phyloP scores from a whole-genome alignment of 1,140 invertebrate species.

The Lithobius niger region DNA sequence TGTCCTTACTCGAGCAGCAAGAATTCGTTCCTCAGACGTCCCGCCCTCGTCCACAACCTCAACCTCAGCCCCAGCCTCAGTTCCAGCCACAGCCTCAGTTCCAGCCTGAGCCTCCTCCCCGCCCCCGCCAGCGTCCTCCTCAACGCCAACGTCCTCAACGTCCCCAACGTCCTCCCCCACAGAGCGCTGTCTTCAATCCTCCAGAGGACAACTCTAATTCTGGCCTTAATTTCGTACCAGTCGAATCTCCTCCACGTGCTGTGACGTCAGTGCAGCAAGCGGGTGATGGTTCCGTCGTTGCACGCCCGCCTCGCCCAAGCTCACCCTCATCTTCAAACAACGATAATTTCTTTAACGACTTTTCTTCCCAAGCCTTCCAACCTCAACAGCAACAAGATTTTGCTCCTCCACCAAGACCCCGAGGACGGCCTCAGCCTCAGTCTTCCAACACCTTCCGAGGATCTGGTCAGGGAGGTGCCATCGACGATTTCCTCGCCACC shows the following conservation, averaged over 20 bases:
- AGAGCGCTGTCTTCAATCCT: background rate
- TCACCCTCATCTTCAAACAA: background rate
- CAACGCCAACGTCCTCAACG: background rate
- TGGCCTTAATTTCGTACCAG: background rate
- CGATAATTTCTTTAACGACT: background rate
- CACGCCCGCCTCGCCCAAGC: background rate
- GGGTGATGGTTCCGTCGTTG: background rate
- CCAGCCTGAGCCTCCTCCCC: background rate
- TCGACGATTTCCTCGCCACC: slow-evolving; percentile 1
- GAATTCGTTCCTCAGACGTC: slow-evolving; percentile 7
- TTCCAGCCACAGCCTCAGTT: background rate
- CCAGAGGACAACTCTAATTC: background rate
- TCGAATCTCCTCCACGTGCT: background rate
- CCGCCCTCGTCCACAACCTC: background rate
- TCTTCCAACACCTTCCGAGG: background rate
- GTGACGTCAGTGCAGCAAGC: background rate
- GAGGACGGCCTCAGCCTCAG: background rate
- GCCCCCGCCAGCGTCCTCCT: slow-evolving; percentile 1
- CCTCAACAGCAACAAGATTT: background rate
- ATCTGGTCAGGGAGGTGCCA: background rate
- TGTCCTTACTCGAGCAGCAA: background rate
- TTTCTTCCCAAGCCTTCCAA: background rate
- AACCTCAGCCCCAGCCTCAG: background rate
- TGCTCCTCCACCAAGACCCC: background rate
- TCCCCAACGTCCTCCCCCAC: background rate